phyloP scores from a whole-genome alignment of 2,888 invertebrate genomes.

The Protodeltote pygarga region DNA sequence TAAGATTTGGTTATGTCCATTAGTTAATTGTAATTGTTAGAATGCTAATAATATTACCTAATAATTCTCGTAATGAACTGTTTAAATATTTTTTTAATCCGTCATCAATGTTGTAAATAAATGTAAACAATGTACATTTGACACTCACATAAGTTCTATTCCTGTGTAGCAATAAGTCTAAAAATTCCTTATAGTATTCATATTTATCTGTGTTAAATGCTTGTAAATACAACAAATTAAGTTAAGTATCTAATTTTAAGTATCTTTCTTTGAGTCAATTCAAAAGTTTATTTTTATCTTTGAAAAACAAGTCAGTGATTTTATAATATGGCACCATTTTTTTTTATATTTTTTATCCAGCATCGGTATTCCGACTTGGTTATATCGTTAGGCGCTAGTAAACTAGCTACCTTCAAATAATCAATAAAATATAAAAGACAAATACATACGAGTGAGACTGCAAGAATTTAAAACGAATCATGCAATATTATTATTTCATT shows the following conservation, averaged over 20 bases:
- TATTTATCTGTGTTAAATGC: constrained; percentile 7
- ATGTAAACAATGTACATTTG: constrained; percentile 30
- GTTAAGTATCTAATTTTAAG: background rate
- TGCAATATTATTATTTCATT: too few species aligned
- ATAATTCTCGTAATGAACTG: constrained; percentile 9
- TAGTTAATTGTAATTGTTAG: constrained; percentile 49
- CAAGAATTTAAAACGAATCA: too few species aligned
- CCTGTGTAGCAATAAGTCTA: constrained; percentile 15
- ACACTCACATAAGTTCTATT: constrained; percentile 16
- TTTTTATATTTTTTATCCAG: too few species aligned
- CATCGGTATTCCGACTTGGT: too few species aligned
- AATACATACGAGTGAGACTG: too few species aligned
- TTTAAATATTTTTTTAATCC: constrained; percentile 10
- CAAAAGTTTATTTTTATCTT: too few species aligned
- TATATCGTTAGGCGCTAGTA: too few species aligned
- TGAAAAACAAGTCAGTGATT: too few species aligned
- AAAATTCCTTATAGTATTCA: constrained; percentile 5
- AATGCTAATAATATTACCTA: constrained; percentile 29
- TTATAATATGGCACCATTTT: too few species aligned
- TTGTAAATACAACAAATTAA: constrained; percentile 21
- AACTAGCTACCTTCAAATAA: too few species aligned
- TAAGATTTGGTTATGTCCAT: constrained; percentile 50
- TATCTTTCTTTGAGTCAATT: background rate
- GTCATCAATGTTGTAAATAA: constrained; percentile 33
- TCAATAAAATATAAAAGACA: too few species aligned